Base-by-base conservation (phyloP, 1,140 invertebrate genomes). In the Drosophila sucinea region DNA sequence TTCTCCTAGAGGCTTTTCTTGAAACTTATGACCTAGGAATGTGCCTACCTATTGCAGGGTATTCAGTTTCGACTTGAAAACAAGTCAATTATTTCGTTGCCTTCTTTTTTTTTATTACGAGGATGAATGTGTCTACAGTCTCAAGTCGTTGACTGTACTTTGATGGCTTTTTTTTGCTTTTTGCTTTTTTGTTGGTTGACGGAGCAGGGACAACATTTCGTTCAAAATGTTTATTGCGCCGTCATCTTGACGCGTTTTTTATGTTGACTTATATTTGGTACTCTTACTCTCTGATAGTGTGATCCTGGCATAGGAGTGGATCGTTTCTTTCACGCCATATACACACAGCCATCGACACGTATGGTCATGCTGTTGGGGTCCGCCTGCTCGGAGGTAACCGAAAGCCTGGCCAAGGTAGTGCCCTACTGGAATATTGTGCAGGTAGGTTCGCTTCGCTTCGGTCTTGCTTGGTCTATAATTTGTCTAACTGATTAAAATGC, bases 341-440 rank as follows among this genome's bases (percentile, higher is more conserved):
- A 98, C 92, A 95, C 95, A 0, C 94, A 95, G 35, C 93, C 94
- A 6, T 93, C 94, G n/a, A 94, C 95, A 4, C 81, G 95, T 25
- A 96, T 98, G 93, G 93, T 96, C 33, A 95, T 97, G 92, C 90
- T 98, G 23, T 93, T 98, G 38, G 97, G 97, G n/a, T 95, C 96
- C 1, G 95, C 96, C 1, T 98, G 96, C 89, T 97, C 96, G 1
- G 97, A 98, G 80, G 97, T 98, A 27, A 98, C 97, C 0, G 97
- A 98, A 92, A 96, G 95, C 74, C 93, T 98, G 41, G 97, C 97
- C 4, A 96, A 98, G 92, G 96, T 98, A 65, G 96, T 97, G 8
- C 96, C 96, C 8, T 97, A 98, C 87, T 98, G 97, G 97, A 98
- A 98, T 90, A 96, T 98, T 74, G 94, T 98, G 7, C 96, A 98